Percentiles rank a stretch among this genome's conserved stretches.
Evolutionary conservation across 2,888 invertebrate genomes (phyloP).

Genomic region (Leucophora obtusa): DNA sequence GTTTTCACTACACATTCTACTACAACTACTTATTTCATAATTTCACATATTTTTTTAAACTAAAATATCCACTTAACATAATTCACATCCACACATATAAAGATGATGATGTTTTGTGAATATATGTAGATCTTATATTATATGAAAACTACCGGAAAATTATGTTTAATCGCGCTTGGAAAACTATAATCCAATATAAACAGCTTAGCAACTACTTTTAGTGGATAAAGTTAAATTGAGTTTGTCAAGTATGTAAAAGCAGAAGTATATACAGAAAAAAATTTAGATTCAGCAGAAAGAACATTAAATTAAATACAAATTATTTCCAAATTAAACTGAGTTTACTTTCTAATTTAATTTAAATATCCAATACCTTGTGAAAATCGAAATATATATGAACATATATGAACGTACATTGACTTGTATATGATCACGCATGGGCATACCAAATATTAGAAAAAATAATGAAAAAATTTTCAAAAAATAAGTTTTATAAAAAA

Average conservation of each 20-base stretch:
- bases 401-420: too few relatives aligned
- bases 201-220: constrained; percentile 34
- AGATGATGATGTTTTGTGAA: neutral
- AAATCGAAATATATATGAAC: too few relatives aligned
- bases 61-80: neutral
- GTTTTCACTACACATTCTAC: neutral
- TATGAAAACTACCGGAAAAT: constrained; percentile 51
- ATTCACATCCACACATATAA: neutral
- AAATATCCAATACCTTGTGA: too few relatives aligned
- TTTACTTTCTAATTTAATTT: too few relatives aligned
- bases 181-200: constrained; percentile 54
- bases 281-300: too few relatives aligned
- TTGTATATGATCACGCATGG: too few relatives aligned
- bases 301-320: too few relatives aligned
- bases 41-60: neutral
- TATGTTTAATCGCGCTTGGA: constrained; percentile 50
- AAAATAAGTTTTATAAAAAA: too few relatives aligned
- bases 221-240: constrained; percentile 57
- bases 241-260: constrained; percentile 20
- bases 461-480: too few relatives aligned
- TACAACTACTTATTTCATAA: neutral
- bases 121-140: constrained; percentile 27
- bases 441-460: too few relatives aligned
- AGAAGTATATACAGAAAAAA: neutral
- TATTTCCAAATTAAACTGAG: too few relatives aligned